A percentile compares a stretch with the other conserved stretches of the same genome.
Evolutionary conservation across 2,888 invertebrate species (phyloP).

Genomic region (Myopa tessellatipennis): DNA sequence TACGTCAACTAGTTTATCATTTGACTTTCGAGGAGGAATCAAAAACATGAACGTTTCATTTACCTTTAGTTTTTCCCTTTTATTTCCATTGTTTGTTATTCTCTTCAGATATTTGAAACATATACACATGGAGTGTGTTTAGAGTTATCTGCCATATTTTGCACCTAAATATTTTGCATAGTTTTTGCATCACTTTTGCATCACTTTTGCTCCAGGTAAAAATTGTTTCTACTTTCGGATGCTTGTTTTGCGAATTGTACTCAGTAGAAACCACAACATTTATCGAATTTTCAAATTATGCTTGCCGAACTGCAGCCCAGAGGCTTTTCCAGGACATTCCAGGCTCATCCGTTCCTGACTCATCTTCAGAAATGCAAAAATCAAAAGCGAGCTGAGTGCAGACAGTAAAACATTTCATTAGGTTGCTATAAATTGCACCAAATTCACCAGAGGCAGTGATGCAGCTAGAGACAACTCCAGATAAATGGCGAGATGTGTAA

Average conservation of each 20-base stretch:
- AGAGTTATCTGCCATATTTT: too few species aligned
- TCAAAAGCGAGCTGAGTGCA: neutral
- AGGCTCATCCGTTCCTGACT: neutral
- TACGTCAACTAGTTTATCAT: too few species aligned
- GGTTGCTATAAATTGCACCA: conserved; percentile 26
- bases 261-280: neutral
- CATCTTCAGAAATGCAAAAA: conserved; percentile 2
- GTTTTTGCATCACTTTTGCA: too few species aligned
- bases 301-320: neutral
- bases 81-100: too few species aligned
- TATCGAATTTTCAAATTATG: neutral
- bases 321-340: conserved; percentile 42
- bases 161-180: too few species aligned
- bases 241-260: neutral
- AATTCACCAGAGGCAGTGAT: conserved; percentile 12
- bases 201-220: neutral
- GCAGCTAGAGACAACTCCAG: neutral
- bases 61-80: too few species aligned
- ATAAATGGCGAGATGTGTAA: neutral
- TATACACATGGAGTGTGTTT: too few species aligned
- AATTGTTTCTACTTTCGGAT: neutral
- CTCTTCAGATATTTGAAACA: too few species aligned
- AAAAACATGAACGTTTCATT: too few species aligned
- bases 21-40: too few species aligned
- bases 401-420: conserved; percentile 3